Percentiles rank a stretch among this genome's conserved stretches.
These are phyloP conservation scores for Alca torda DNA, from an alignment of 2,797 vertebrate species.

Conservation along the genomic window DNA sequence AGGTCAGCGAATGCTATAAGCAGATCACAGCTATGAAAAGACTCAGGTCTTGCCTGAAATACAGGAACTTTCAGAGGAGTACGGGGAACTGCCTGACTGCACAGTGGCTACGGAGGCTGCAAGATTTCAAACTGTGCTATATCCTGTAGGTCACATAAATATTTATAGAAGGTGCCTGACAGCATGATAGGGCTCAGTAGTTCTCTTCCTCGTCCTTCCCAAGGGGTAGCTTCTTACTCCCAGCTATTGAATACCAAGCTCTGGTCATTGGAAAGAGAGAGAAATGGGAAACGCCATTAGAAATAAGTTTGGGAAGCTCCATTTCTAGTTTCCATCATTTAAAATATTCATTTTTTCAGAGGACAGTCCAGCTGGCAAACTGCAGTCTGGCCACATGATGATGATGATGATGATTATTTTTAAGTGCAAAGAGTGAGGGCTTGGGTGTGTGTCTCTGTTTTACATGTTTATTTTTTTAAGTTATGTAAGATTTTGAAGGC, in stretches of 20 bases:
- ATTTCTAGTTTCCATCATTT: not conserved
- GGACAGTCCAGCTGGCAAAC: not conserved
- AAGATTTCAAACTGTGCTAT: not conserved
- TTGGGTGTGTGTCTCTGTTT: not conserved
- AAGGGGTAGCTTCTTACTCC: not conserved
- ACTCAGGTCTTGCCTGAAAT: not conserved
- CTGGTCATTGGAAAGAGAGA: not conserved
- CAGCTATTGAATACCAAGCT: not conserved
- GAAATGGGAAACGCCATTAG: not conserved
- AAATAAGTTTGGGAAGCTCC: not conserved
- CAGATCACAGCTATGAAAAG: not conserved
- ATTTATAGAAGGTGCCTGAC: constrained; percentile 7
- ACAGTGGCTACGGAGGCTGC: not conserved
- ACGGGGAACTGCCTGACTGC: not conserved
- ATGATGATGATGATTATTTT: not conserved
- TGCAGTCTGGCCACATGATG: not conserved
- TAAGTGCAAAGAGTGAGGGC: not conserved
- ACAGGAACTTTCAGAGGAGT: not conserved
- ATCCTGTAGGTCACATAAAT: not conserved
- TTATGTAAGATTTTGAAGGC: constrained; percentile 15
- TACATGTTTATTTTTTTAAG: not conserved
- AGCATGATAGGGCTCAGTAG: not conserved
- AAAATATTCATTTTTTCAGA: not conserved
- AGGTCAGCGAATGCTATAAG: not conserved
- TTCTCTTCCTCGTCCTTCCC: not conserved